A percentile compares a stretch with the other conserved stretches of the same genome.
phyloP scores from a whole-genome alignment of 92 coral and sea anemone species.

The Epizoanthus scotinus region DNA sequence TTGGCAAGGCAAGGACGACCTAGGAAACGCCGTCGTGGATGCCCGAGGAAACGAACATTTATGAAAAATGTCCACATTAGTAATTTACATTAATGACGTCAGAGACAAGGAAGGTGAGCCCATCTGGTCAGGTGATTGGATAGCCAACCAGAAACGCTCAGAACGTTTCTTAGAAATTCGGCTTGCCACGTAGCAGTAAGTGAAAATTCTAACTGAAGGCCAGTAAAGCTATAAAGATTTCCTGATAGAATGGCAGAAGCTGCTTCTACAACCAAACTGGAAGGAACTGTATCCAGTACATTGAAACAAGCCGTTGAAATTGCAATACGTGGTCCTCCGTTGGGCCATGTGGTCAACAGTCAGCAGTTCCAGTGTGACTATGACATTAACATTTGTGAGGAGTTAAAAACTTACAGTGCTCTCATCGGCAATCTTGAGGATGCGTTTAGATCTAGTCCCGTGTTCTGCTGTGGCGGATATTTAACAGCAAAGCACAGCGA shows the following conservation, averaged over 20 bases:
- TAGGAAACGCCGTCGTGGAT: too few relatives aligned
- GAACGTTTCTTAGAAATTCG: too few relatives aligned
- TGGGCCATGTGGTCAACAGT: constrained; percentile 58
- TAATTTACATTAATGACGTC: too few relatives aligned
- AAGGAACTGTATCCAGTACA: background rate
- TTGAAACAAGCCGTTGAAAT: constrained; percentile 37
- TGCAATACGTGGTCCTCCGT: constrained; percentile 49
- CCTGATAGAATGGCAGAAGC: constrained; percentile 45
- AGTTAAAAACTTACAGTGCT: constrained; percentile 29
- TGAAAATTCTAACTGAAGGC: too few relatives aligned
- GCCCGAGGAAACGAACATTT: too few relatives aligned
- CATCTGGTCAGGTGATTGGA: too few relatives aligned
- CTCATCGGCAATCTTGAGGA: constrained; percentile 48
- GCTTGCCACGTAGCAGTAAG: too few relatives aligned
- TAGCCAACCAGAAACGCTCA: too few relatives aligned
- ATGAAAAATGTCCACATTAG: too few relatives aligned
- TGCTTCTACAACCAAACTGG: background rate
- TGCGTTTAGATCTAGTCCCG: constrained; percentile 44
- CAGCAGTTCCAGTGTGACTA: constrained; percentile 20
- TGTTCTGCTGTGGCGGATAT: constrained; percentile 64
- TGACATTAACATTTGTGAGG: constrained; percentile 12
- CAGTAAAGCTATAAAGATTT: too few relatives aligned
- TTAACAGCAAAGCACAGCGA: constrained; percentile 33
- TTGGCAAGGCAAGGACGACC: too few relatives aligned
- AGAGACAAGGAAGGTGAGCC: too few relatives aligned